Evolutionary conservation across 2,888 invertebrate species (phyloP).

Genomic region (Mesorhabditis spiculigera): DNA sequence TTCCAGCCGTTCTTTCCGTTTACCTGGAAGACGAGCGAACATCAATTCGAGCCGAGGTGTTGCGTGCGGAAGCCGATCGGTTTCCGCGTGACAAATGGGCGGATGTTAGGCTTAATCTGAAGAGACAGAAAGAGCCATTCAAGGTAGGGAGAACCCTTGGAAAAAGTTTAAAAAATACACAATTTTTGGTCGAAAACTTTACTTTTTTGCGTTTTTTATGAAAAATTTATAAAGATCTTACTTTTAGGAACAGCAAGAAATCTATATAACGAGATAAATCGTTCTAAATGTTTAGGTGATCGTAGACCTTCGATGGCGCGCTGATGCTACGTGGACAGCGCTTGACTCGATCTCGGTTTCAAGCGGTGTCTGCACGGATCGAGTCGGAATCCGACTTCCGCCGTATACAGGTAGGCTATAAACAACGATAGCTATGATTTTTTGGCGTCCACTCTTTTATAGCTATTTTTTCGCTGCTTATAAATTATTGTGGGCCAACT

Average conservation of each 20-base stretch:
- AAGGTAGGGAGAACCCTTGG: slow-evolving; percentile 11
- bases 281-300: slow-evolving; percentile 10
- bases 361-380: slow-evolving; percentile 17
- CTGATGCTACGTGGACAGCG: slow-evolving; percentile 16
- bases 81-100: slow-evolving; percentile 18
- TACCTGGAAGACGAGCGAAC: slow-evolving; percentile 19
- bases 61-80: slow-evolving; percentile 9
- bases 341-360: slow-evolving; percentile 17
- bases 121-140: slow-evolving; percentile 19
- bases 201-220: too few relatives aligned
- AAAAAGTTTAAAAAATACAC: too few relatives aligned
- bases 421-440: background rate
- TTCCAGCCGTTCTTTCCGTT: slow-evolving; percentile 10
- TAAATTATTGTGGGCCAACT: too few relatives aligned
- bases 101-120: slow-evolving; percentile 13
- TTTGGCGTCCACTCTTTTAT: background rate
- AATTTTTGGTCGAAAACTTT: too few relatives aligned
- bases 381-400: slow-evolving; percentile 3
- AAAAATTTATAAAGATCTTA: too few relatives aligned
- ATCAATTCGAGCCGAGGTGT: slow-evolving; percentile 5
- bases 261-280: background rate
- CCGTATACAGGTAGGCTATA: background rate
- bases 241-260: background rate
- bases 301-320: slow-evolving; percentile 16
- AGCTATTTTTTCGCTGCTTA: too few relatives aligned